A percentile compares a stretch with the other conserved stretches of the same genome.
Conservation (phyloP, 2,113 vertebrate species). For the Dipodomys spectabilis region DNA sequence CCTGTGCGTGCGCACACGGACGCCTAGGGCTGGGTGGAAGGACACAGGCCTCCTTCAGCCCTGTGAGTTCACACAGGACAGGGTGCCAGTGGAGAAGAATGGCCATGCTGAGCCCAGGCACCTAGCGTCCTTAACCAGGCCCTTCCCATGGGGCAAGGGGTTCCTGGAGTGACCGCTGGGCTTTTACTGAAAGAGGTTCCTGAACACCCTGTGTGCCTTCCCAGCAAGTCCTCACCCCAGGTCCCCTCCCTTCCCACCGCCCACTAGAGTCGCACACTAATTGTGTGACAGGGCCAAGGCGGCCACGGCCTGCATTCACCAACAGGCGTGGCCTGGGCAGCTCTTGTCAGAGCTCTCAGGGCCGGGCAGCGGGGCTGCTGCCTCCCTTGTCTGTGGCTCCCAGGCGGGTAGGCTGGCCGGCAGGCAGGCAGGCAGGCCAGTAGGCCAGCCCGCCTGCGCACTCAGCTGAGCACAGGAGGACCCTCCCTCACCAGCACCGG, state of each 20-base stretch:
- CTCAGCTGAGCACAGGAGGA: too few relatives aligned
- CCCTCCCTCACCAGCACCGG: too few relatives aligned
- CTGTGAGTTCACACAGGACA: too few relatives aligned
- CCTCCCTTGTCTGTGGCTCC: neutral
- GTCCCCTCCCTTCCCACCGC: neutral
- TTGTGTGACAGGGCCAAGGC: too few relatives aligned
- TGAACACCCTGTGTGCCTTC: neutral
- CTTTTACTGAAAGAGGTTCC: neutral
- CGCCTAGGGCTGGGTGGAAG: too few relatives aligned
- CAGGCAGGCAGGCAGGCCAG: too few relatives aligned
- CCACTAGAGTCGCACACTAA: neutral
- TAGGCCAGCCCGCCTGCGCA: too few relatives aligned
- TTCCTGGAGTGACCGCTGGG: neutral
- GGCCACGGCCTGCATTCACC: neutral
- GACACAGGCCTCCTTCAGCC: too few relatives aligned
- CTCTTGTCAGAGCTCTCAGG: neutral
- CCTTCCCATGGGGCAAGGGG: neutral
- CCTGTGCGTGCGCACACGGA: neutral
- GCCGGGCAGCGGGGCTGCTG: neutral
- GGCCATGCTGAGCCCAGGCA: neutral
- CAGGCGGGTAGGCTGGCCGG: neutral
- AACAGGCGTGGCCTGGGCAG: neutral
- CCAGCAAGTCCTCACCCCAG: neutral
- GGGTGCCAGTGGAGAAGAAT: neutral
- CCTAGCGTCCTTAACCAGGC: neutral